Conservation (phyloP, 2,797 vertebrate species). For the Dromococcyx pavoninus region DNA sequence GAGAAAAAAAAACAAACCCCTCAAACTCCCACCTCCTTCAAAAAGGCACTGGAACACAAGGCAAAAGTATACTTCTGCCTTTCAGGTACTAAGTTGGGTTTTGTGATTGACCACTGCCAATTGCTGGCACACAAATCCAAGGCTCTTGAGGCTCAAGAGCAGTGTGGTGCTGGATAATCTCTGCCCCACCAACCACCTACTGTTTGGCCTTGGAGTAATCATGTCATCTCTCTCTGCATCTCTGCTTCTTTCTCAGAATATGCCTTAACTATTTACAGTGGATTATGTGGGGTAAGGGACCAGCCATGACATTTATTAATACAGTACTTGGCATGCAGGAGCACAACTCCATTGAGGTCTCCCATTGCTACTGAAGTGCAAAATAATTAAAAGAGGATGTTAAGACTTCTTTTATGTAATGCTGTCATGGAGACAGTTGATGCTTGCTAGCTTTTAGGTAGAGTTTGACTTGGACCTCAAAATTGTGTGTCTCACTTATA, state of each 20-base stretch:
- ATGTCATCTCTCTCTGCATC: constrained; percentile 2
- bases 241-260: not conserved
- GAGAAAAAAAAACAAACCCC: not conserved
- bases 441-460: not conserved
- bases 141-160: not conserved
- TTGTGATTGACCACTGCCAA: constrained; percentile 1
- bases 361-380: not conserved
- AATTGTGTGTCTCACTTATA: not conserved
- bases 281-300: not conserved
- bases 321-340: not conserved
- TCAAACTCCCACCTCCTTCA: not conserved
- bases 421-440: not conserved
- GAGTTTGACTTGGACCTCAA: constrained; percentile 7
- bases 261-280: not conserved
- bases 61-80: not conserved
- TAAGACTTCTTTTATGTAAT: not conserved
- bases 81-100: not conserved
- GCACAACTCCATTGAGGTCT: not conserved
- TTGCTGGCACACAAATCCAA: not conserved
- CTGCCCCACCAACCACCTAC: not conserved
- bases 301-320: constrained; percentile 13
- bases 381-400: constrained; percentile 19
- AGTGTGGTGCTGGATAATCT: not conserved
- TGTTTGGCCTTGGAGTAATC: not conserved
- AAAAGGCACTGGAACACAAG: not conserved